A percentile compares a stretch with the other conserved stretches of the same genome.
These are phyloP conservation scores for Drosophila murphyi DNA, from an alignment of 1,140 invertebrate species.

Conservation along the genomic window DNA sequence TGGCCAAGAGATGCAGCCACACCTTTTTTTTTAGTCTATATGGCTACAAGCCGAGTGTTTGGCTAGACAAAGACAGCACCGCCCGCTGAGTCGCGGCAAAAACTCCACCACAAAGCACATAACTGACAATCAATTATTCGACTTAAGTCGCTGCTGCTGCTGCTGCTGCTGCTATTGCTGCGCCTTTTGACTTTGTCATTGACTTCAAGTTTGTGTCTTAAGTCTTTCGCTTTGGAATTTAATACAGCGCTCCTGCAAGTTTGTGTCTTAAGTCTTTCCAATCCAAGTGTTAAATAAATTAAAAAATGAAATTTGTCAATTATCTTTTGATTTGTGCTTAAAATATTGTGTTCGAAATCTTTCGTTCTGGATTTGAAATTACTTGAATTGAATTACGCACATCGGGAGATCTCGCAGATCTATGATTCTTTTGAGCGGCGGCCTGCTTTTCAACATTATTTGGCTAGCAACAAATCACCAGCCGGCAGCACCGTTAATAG, in stretches of 20 bases:
- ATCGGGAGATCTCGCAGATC: conserved; percentile 28
- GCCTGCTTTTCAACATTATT: conserved; percentile 47
- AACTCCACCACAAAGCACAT: conserved; percentile 61
- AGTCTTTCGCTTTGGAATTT: conserved; percentile 64
- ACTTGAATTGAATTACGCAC: conserved; percentile 68
- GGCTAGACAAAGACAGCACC: conserved; percentile 39
- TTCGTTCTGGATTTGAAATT: conserved; percentile 51
- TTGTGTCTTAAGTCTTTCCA: conserved; percentile 1
- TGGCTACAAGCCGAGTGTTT: conserved; percentile 29
- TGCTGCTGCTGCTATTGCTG: conserved; percentile 27
- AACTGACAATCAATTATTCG: conserved; percentile 76
- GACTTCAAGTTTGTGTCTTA: conserved; percentile 68
- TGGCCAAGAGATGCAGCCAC: conserved; percentile 60
- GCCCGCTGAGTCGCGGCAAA: neutral
- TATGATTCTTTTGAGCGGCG: conserved; percentile 41
- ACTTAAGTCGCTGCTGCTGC: conserved; percentile 50
- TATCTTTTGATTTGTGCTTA: too few species aligned
- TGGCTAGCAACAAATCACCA: conserved; percentile 65
- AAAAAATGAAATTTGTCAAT: too few species aligned
- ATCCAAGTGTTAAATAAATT: too few species aligned
- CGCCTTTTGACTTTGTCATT: conserved; percentile 69
- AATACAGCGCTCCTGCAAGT: neutral
- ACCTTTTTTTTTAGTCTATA: conserved; percentile 39
- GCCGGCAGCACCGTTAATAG: conserved; percentile 64
- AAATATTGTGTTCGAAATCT: conserved; percentile 63